Percentiles rank a stretch among this genome's conserved stretches.
phyloP scores from a whole-genome alignment of 2,888 invertebrate species.

The Eupithecia pulchellata region DNA sequence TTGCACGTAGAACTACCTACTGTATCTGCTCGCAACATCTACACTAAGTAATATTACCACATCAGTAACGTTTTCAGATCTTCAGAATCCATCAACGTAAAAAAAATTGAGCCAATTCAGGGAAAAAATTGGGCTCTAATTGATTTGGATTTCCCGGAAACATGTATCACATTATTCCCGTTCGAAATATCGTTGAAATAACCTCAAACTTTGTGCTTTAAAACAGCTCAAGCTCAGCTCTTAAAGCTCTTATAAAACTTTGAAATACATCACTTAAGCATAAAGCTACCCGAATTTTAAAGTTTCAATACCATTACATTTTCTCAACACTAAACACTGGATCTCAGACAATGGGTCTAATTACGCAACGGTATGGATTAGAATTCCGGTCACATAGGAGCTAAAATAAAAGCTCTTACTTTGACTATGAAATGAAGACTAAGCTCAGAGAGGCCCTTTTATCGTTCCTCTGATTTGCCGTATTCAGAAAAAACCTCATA shows the following conservation, averaged over 20 bases:
- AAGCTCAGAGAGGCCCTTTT: not conserved
- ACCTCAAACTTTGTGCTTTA: not conserved
- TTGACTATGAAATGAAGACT: not conserved
- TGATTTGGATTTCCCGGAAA: not conserved
- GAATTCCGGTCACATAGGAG: not conserved
- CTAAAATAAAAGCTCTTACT: not conserved
- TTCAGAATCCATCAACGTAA: not conserved
- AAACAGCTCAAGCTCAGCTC: no score
- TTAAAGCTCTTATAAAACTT: not conserved
- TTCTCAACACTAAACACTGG: not conserved
- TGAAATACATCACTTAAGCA: not conserved
- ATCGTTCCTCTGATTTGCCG: not conserved
- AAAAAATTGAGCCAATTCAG: not conserved
- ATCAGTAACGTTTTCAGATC: not conserved
- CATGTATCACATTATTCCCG: not conserved
- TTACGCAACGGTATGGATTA: conserved; percentile 24
- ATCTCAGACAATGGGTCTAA: conserved; percentile 26
- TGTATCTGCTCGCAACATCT: no score
- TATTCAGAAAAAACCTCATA: not conserved
- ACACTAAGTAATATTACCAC: not conserved
- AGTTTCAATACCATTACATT: not conserved
- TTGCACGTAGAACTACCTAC: not conserved
- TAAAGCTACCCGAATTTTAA: not conserved
- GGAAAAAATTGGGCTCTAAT: not conserved
- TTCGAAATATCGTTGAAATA: not conserved